Evolutionary conservation across 1,140 invertebrate genomes (phyloP).

Genomic region (Diachasmimorpha longicaudata): DNA sequence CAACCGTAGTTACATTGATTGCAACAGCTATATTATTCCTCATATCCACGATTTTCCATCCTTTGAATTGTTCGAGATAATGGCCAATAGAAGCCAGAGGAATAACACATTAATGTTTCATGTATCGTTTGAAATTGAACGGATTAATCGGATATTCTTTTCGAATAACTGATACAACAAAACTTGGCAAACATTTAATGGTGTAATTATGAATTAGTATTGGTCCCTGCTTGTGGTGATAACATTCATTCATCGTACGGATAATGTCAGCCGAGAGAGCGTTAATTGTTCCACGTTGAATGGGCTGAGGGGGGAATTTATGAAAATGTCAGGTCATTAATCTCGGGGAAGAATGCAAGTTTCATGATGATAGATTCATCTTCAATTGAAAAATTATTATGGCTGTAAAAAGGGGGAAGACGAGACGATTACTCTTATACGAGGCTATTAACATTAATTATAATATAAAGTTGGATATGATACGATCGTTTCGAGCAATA

Average conservation of each 20-base stretch:
- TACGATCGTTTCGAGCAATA: too few relatives aligned
- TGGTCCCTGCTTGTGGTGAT: not conserved
- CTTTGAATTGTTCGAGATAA: not conserved
- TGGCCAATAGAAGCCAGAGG: not conserved
- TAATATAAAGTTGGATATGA: too few relatives aligned
- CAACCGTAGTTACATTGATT: not conserved
- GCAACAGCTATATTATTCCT: not conserved
- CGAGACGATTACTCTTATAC: not conserved
- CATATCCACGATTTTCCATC: not conserved
- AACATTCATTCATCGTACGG: not conserved
- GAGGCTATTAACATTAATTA: not conserved
- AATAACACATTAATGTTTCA: not conserved
- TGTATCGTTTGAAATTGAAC: not conserved
- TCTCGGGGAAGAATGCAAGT: not conserved
- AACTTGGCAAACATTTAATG: not conserved
- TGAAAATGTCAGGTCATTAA: not conserved
- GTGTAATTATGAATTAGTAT: not conserved
- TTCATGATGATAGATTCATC: not conserved
- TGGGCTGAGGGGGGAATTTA: not conserved
- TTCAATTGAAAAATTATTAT: not conserved
- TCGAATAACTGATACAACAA: not conserved
- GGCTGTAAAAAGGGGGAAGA: not conserved
- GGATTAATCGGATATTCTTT: not conserved
- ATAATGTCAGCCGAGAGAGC: not conserved
- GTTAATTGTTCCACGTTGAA: not conserved